Conservation (phyloP, 2,113 vertebrate species). For the Rhizomys pruinosus region DNA sequence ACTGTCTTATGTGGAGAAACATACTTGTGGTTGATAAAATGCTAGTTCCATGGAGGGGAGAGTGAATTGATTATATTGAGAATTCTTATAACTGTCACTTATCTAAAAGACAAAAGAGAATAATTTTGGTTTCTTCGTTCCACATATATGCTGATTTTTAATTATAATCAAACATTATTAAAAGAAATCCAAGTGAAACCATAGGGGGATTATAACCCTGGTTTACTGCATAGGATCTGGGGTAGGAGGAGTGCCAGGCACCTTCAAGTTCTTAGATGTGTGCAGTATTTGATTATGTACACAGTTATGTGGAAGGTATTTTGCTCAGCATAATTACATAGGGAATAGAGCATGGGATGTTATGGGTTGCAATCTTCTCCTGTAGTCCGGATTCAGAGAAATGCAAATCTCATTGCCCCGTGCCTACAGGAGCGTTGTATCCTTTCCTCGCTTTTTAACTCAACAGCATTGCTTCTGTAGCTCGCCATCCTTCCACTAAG, state of each 20-base stretch:
- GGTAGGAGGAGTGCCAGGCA: background rate
- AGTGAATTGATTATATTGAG: slow-evolving; percentile 81
- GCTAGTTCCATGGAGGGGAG: slow-evolving; percentile 64
- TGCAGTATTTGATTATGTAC: slow-evolving; percentile 57
- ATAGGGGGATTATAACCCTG: slow-evolving; percentile 70
- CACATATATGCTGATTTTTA: slow-evolving; percentile 72
- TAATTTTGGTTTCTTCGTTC: slow-evolving; percentile 80
- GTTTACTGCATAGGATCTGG: slow-evolving; percentile 36
- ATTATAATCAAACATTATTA: slow-evolving; percentile 78
- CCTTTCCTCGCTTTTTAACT: background rate
- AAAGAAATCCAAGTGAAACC: slow-evolving; percentile 77
- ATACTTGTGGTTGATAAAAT: slow-evolving; percentile 84
- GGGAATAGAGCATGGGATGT: background rate
- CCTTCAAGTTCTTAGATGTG: slow-evolving; percentile 52
- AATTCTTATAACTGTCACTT: slow-evolving; percentile 82
- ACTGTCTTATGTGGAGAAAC: slow-evolving; percentile 81
- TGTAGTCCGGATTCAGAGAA: slow-evolving; percentile 12
- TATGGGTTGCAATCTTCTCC: background rate
- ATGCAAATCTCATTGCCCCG: background rate
- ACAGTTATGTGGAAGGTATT: slow-evolving; percentile 52
- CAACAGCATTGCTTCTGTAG: background rate
- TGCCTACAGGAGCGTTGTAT: background rate
- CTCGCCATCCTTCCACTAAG: background rate
- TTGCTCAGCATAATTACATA: slow-evolving; percentile 45
- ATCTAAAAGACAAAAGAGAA: slow-evolving; percentile 80